Percentiles rank a stretch among this genome's conserved stretches.
phyloP scores from a whole-genome alignment of 2,797 vertebrate species.

The Myotis pilosus region DNA sequence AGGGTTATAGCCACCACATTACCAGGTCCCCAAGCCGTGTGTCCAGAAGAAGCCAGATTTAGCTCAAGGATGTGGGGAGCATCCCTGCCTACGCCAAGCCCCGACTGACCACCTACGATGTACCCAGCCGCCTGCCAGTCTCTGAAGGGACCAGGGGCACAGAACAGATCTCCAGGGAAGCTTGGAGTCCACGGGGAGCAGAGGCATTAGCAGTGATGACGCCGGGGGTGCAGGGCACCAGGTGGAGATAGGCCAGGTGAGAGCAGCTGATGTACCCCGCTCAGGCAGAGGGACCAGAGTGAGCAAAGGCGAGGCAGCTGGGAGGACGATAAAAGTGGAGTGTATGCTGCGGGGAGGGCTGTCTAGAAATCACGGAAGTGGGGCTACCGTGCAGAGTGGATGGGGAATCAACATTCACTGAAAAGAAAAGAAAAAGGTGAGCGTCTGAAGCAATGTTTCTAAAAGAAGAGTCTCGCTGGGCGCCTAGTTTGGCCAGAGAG shows the following conservation, averaged over 20 bases:
- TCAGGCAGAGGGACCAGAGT: neutral
- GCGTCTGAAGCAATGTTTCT: neutral
- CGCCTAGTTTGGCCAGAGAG: neutral
- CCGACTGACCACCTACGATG: neutral
- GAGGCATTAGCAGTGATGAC: neutral
- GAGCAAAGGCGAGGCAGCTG: neutral
- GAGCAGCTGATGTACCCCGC: neutral
- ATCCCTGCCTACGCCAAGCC: fast-evolving
- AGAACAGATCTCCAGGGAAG: neutral
- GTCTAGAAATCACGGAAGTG: neutral
- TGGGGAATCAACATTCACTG: neutral
- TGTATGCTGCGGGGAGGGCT: neutral
- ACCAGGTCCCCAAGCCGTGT: neutral
- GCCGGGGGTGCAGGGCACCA: fast-evolving
- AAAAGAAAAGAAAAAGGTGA: fast-evolving
- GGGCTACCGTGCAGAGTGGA: neutral
- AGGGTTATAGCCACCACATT: neutral
- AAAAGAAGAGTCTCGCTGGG: neutral
- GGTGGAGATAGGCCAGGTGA: neutral
- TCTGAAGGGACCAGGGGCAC: neutral
- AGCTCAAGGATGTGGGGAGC: neutral
- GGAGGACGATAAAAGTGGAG: neutral
- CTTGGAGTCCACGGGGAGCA: neutral
- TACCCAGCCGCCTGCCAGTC: neutral
- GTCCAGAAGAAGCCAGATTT: neutral